phyloP scores from a whole-genome alignment of 2,888 invertebrate species.

The Pristionchus arcanus region DNA sequence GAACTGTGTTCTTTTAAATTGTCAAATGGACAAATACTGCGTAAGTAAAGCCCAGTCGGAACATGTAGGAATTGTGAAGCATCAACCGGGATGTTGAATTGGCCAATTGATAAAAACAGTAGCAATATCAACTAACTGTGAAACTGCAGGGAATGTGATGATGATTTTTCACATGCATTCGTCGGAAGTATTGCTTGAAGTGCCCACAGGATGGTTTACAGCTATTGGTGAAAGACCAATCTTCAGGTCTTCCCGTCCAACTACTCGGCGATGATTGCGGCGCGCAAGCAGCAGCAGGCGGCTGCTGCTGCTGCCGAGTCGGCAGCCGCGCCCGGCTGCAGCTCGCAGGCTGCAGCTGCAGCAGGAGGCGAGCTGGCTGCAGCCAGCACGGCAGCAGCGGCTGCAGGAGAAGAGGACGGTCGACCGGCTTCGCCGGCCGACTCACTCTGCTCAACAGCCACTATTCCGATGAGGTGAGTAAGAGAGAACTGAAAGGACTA shows the following conservation, averaged over 20 bases:
- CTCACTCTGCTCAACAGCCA: conserved; percentile 33
- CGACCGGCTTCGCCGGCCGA: conserved; percentile 39
- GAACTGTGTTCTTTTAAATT: too few relatives aligned
- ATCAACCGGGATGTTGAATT: neutral
- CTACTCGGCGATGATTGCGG: conserved; percentile 31
- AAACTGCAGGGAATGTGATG: too few relatives aligned
- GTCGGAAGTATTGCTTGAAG: too few relatives aligned
- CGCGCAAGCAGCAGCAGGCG: neutral
- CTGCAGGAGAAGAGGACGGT: neutral
- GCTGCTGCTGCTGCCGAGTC: neutral
- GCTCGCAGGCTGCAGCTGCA: neutral
- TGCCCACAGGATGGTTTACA: too few relatives aligned
- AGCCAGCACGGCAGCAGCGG: neutral
- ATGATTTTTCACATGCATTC: too few relatives aligned
- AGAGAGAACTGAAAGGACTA: neutral
- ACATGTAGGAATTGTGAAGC: neutral
- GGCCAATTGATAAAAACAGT: too few relatives aligned
- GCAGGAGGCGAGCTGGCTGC: neutral
- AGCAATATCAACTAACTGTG: too few relatives aligned
- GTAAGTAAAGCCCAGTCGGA: neutral
- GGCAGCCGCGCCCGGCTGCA: neutral
- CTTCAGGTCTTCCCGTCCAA: conserved; percentile 52
- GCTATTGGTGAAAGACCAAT: too few relatives aligned
- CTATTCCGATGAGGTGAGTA: conserved; percentile 47
- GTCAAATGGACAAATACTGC: too few relatives aligned